phyloP scores from a whole-genome alignment of 2,888 invertebrate genomes.

The Sarcophaga rosellei region DNA sequence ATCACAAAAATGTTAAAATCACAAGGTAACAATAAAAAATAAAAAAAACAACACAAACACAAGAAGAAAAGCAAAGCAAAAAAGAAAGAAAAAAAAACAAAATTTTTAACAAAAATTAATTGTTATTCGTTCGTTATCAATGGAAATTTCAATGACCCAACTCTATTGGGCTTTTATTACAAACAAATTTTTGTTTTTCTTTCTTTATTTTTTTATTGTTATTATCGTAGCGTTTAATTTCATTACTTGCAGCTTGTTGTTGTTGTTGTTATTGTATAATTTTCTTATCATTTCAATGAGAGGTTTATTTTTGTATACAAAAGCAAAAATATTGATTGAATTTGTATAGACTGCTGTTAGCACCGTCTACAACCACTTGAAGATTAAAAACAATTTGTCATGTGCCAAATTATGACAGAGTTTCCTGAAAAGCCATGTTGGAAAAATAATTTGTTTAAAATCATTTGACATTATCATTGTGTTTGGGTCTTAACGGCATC shows the following conservation, averaged over 20 bases:
- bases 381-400: constrained; percentile 49
- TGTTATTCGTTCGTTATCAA: constrained; percentile 53
- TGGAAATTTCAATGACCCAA: constrained; percentile 51
- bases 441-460: constrained; percentile 1
- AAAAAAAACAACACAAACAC: constrained; percentile 10
- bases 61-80: constrained; percentile 17
- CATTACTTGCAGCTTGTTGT: neutral
- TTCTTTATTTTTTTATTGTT: neutral
- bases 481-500: neutral
- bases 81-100: constrained; percentile 39
- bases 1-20: constrained; percentile 13
- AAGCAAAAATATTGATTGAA: constrained; percentile 10
- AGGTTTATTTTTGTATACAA: constrained; percentile 17
- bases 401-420: constrained; percentile 43
- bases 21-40: neutral
- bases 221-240: constrained; percentile 1
- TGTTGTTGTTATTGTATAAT: neutral
- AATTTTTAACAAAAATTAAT: constrained; percentile 14
- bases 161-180: constrained; percentile 42
- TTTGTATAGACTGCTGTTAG: neutral
- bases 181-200: neutral
- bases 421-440: neutral
- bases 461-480: constrained; percentile 32
- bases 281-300: constrained; percentile 36
- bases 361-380: constrained; percentile 44